Evolutionary conservation across 1,140 invertebrate species (phyloP), one percentile per base, ranked within the genome.

Genomic region (Pomacea maculata): DNA sequence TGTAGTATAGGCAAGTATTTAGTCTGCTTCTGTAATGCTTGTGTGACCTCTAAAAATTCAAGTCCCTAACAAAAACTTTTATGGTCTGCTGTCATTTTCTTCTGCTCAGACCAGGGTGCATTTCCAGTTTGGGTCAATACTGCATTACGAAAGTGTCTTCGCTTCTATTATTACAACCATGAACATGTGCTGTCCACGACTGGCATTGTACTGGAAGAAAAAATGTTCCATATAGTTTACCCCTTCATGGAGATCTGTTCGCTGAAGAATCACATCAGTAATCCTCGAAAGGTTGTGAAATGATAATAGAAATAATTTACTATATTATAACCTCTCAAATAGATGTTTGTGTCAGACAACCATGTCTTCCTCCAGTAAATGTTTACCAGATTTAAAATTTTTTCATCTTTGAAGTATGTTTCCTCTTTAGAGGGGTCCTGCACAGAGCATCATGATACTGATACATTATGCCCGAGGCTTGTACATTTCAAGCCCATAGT

Each of bases 141-240:
- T 29, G 85, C 83, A 15, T 61, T 87, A 19, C 80, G 72, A 10
- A 85, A 88, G 68, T 83, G 83, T 55, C 75, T 88, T 17, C 84
- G 83, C n/a, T 82, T 88, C 15, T 76, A 81, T 19, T 74, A 80
- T 19, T 81, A 80, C 74, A 75, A 78, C 34, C 80, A 86, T 64
- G 83, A 80, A 12, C 84, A 85, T 70, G 67, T 87, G 15, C 74
- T 84, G 34, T 81, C 63, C 55, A 84, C 83, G 12, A 25, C 80
- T 45, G 87, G 87, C 54, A 80, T 88, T 25, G 79, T 82, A 11
- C 25, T 85, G 0, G 83, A 85, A 34, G 64, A 84, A 54, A 74
- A 83, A 14, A 74, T 78, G 21, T 86, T 88, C 67, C 84, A 85
- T 57, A 75, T 85, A 8, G n/a, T 86, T 2, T 88, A 88, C 78